Percentiles rank a stretch among this genome's conserved stretches.
Evolutionary conservation across 2,888 invertebrate genomes (phyloP).

Genomic region (Marasmarcha lunaedactyla): DNA sequence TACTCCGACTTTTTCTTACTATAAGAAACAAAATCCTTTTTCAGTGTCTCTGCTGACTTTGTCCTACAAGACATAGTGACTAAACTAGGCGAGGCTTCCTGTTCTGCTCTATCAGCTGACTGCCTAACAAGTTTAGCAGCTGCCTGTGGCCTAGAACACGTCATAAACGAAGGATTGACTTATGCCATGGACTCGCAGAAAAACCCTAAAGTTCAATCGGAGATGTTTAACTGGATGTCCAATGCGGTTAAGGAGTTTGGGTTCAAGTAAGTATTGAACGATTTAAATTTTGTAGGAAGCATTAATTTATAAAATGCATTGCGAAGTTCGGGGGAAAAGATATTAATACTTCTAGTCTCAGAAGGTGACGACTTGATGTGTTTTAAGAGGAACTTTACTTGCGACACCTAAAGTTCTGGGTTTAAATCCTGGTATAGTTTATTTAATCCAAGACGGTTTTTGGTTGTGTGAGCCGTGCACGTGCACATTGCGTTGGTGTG

Average conservation of each 20-base stretch:
- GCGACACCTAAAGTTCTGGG: too few species aligned
- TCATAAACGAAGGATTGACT: slow-evolving; percentile 77
- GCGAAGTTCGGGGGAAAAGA: too few species aligned
- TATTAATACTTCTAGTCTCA: too few species aligned
- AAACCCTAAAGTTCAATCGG: slow-evolving; percentile 91
- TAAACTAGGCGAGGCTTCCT: slow-evolving; percentile 87
- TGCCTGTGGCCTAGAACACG: slow-evolving; percentile 79
- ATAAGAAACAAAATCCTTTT: too few species aligned
- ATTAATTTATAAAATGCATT: background rate
- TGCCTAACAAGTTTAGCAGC: slow-evolving; percentile 84
- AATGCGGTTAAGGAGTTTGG: slow-evolving; percentile 89
- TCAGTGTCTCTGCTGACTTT: slow-evolving; percentile 78
- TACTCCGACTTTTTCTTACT: too few species aligned
- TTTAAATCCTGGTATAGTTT: too few species aligned
- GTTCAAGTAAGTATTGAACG: slow-evolving; percentile 72
- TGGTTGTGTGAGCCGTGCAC: too few species aligned
- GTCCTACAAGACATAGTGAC: slow-evolving; percentile 85
- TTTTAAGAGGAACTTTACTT: too few species aligned
- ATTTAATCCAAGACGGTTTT: too few species aligned
- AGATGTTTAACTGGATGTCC: slow-evolving; percentile 84
- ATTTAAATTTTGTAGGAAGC: background rate
- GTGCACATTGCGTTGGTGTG: too few species aligned
- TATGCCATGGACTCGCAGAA: slow-evolving; percentile 86
- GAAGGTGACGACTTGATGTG: too few species aligned
- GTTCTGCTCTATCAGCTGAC: slow-evolving; percentile 75